Evolutionary conservation across 2,113 vertebrate genomes (phyloP).

Genomic region (Noturus placidus): DNA sequence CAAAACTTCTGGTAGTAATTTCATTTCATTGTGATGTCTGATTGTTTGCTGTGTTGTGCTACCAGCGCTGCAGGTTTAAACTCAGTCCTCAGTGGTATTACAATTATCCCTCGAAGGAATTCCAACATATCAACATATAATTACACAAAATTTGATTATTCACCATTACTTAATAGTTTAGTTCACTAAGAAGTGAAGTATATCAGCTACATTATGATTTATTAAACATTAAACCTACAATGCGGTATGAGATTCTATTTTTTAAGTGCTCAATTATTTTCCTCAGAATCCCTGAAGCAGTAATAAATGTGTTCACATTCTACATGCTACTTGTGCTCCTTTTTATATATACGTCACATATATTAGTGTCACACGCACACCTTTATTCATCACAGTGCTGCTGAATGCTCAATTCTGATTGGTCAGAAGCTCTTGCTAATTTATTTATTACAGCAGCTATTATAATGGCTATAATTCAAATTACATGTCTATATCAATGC

Average conservation of each 20-base stretch:
- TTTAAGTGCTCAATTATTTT: slow-evolving; percentile 19
- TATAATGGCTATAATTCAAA: background rate
- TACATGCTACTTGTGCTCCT: background rate
- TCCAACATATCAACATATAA: background rate
- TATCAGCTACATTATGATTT: slow-evolving; percentile 7
- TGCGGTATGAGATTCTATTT: background rate
- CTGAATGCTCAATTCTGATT: background rate
- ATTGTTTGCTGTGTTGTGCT: slow-evolving; percentile 17
- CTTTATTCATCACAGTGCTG: background rate
- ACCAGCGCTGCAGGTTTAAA: background rate
- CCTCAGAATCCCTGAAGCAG: slow-evolving; percentile 3
- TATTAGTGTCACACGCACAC: background rate
- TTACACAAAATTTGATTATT: background rate
- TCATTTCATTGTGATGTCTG: slow-evolving; percentile 17
- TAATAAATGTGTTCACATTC: background rate
- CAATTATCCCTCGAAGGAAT: slow-evolving; percentile 13
- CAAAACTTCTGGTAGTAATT: slow-evolving; percentile 40
- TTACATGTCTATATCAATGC: background rate
- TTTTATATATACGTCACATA: background rate
- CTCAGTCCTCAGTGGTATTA: background rate
- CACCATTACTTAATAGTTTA: background rate
- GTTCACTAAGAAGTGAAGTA: background rate
- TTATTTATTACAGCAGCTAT: background rate
- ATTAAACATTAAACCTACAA: background rate
- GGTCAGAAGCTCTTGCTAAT: background rate